These are phyloP conservation scores for Subanguina moxae DNA, from an alignment of 1,140 invertebrate species.

Conservation along the genomic window DNA sequence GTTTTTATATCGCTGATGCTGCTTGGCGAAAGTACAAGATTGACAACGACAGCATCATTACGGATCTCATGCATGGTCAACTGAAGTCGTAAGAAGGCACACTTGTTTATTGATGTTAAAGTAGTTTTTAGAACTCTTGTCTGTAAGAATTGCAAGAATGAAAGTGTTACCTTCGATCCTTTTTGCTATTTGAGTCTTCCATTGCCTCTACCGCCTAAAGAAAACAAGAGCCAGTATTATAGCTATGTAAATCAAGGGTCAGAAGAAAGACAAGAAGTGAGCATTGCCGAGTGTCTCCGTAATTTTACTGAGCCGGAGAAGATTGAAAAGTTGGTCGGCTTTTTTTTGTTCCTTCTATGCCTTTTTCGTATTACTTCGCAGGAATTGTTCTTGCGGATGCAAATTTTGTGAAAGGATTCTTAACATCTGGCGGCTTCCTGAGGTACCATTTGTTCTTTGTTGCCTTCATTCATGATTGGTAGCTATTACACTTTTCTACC, in stretches of 20 bases:
- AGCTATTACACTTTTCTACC: background rate
- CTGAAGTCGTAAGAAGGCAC: background rate
- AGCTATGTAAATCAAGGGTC: background rate
- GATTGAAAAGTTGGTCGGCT: background rate
- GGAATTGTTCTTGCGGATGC: too few relatives aligned
- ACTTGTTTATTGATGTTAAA: too few relatives aligned
- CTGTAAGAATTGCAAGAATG: background rate
- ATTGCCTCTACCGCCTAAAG: background rate
- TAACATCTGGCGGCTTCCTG: too few relatives aligned
- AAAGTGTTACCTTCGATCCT: background rate
- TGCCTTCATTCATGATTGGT: background rate
- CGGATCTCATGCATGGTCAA: conserved; percentile 22
- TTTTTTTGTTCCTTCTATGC: background rate
- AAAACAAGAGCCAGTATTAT: too few relatives aligned
- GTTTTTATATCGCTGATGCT: conserved; percentile 24
- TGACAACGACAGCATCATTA: conserved; percentile 16
- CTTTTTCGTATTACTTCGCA: too few relatives aligned
- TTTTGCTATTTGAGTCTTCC: background rate
- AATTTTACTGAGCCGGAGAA: background rate
- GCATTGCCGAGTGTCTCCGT: background rate
- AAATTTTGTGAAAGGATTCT: too few relatives aligned
- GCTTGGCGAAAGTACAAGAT: conserved; percentile 17
- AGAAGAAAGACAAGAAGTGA: background rate
- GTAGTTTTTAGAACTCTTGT: background rate
- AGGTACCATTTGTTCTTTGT: too few relatives aligned